Base-by-base conservation (phyloP, 2,888 invertebrate species). In the Pachycephus smyrnensis region DNA sequence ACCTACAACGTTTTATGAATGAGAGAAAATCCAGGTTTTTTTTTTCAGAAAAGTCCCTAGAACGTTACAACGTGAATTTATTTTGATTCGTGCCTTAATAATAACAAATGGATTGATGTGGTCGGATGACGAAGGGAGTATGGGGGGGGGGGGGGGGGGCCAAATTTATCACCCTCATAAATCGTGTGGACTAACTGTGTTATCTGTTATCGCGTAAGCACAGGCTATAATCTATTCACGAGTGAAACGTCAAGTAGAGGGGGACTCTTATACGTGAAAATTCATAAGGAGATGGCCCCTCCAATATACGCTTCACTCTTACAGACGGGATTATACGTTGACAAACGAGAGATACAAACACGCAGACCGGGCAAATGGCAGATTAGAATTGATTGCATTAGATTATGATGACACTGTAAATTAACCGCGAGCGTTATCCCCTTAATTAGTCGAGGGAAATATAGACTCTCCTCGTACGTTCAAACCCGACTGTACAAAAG, bases 301-400 rank as follows among this genome's bases (percentile, higher is more conserved):
- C 15, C 40, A 15, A 15, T 15, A 40, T 40, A 40, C 15, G 40
- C 4, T 6, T 4, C 15, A 40, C 0, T 12, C 15, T 4, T 15
- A 40, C 40, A 40, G 15, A 1, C 15, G 40, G 4, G 15, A 40
- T 15, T 40, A 9, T 2, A 55, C 23, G 2, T 23, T 55, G 23
- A 23, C 1, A 55, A 55, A 2, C 23, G 23, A 23, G 9, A 2
- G 23, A 23, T 9, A 55, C 9, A 55, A 6, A 23, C 2, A 1
- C 0, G n/a, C 77, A 37, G 69, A 33, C 36, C 69, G 68, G n/a
- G 35, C 74, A 31, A 77, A 69, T 74, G 73, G 73, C 69, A 77
- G 74, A 77, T 74, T 74, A 74, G 69, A 68, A n/a, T 15, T 40
- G 73, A 77, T 77, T 75, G 69, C 32, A 74, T 77, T 77, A 75